Percentiles rank a stretch among this genome's conserved stretches.
phyloP scores from a whole-genome alignment of 2,797 vertebrate genomes.

The Liparis tanakae region DNA sequence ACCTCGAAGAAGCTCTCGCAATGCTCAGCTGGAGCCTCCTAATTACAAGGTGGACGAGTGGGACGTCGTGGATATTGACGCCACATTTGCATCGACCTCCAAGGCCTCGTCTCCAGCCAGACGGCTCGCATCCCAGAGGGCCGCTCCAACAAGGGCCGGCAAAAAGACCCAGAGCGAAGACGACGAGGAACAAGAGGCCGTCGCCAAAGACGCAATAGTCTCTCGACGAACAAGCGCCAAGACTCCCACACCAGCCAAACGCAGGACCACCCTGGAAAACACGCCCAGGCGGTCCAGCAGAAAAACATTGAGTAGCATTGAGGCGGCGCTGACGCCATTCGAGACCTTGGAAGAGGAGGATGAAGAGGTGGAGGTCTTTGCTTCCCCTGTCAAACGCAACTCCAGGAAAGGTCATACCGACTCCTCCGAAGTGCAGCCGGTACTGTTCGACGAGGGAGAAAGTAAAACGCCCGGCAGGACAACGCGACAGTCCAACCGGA shows the following conservation, averaged over 20 bases:
- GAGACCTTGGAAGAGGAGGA: conserved; percentile 50
- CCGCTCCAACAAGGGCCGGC: conserved; percentile 53
- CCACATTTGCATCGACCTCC: conserved; percentile 21
- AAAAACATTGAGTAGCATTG: conserved; percentile 27
- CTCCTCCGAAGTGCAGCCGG: conserved; percentile 2
- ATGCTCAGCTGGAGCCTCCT: conserved; percentile 43
- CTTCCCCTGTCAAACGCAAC: conserved; percentile 49
- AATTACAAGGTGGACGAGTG: conserved; percentile 50
- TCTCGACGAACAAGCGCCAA: conserved; percentile 24
- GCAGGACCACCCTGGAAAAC: conserved; percentile 14
- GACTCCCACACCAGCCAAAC: conserved; percentile 48
- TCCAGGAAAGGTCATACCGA: conserved; percentile 47
- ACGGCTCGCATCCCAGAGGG: conserved; percentile 55
- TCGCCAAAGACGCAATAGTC: conserved; percentile 9
- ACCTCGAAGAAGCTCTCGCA: conserved; percentile 82
- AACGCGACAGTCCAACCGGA: conserved; percentile 66
- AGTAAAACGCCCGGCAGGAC: conserved; percentile 41
- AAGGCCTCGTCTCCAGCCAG: conserved; percentile 58
- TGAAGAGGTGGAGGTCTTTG: conserved; percentile 31
- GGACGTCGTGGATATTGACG: conserved; percentile 19
- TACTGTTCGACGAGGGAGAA: conserved; percentile 37
- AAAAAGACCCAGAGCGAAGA: conserved; percentile 37
- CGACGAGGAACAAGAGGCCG: conserved; percentile 38
- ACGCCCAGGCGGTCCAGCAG: conserved; percentile 67
- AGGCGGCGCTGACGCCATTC: conserved; percentile 16